Conservation (phyloP, 2,113 vertebrate genomes). For the Amphilophus citrinellus region DNA sequence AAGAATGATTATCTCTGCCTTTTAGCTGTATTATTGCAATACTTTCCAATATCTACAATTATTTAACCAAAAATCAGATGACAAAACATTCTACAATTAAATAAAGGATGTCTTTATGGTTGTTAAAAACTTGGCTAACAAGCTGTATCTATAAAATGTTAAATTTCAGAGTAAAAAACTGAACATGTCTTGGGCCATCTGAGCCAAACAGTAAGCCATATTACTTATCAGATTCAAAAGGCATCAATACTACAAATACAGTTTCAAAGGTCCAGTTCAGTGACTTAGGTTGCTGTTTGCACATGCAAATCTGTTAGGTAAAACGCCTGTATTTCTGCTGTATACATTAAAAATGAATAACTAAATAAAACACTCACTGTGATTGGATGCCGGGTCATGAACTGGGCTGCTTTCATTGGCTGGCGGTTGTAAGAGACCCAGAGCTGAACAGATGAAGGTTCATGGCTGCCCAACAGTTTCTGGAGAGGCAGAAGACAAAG, state of each 20-base stretch:
- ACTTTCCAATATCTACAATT: neutral
- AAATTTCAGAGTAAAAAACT: neutral
- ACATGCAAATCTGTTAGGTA: neutral
- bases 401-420: conserved; percentile 93
- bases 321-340: no score
- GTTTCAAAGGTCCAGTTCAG: neutral
- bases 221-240: neutral
- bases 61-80: neutral
- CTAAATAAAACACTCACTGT: conserved; percentile 83
- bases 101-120: neutral
- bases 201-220: neutral
- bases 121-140: neutral
- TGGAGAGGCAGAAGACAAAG: conserved; percentile 66
- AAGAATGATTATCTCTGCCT: no score
- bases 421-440: conserved; percentile 98
- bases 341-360: neutral
- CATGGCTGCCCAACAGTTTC: conserved; percentile 83
- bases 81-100: accelerated
- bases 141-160: neutral
- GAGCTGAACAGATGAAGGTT: conserved; percentile 89
- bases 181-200: neutral
- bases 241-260: neutral
- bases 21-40: neutral
- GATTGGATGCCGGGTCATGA: conserved; percentile 94
- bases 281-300: no score